These are phyloP conservation scores for Pogonognathellus flavescens DNA, from an alignment of 1,140 invertebrate species.

Conservation along the genomic window DNA sequence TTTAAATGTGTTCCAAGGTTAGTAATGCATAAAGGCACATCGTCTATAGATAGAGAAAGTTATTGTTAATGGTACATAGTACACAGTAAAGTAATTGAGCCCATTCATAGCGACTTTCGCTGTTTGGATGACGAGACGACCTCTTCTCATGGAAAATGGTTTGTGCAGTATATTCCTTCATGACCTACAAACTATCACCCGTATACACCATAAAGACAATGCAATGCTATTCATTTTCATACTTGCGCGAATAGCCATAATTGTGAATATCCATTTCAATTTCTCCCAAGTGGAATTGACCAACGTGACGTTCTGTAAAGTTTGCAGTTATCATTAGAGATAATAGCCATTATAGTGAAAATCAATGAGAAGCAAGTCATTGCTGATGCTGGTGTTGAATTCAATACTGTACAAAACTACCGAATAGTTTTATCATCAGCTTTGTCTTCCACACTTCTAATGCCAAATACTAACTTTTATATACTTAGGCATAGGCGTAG, in stretches of 20 bases:
- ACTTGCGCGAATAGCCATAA: background rate
- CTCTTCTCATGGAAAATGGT: no score
- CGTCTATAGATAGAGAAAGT: no score
- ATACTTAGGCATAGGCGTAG: background rate
- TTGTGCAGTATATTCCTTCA: no score
- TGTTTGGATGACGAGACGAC: no score
- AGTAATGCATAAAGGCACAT: no score
- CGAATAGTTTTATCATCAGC: background rate
- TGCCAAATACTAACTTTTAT: no score
- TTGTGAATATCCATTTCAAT: background rate
- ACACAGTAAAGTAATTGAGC: no score
- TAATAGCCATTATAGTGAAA: slow-evolving; percentile 21
- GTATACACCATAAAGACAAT: background rate
- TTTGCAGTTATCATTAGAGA: slow-evolving; percentile 28
- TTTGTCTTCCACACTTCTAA: no score
- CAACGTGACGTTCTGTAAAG: background rate
- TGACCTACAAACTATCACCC: no score
- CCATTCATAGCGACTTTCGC: no score
- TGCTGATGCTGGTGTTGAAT: background rate
- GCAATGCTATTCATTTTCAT: background rate
- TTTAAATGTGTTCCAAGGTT: no score
- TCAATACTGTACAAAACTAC: background rate
- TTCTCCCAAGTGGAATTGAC: background rate
- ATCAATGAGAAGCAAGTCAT: slow-evolving; percentile 28
- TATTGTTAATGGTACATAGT: no score